These are phyloP conservation scores for Nymphalis polychloros DNA, from an alignment of 2,888 invertebrate genomes.

Conservation along the genomic window DNA sequence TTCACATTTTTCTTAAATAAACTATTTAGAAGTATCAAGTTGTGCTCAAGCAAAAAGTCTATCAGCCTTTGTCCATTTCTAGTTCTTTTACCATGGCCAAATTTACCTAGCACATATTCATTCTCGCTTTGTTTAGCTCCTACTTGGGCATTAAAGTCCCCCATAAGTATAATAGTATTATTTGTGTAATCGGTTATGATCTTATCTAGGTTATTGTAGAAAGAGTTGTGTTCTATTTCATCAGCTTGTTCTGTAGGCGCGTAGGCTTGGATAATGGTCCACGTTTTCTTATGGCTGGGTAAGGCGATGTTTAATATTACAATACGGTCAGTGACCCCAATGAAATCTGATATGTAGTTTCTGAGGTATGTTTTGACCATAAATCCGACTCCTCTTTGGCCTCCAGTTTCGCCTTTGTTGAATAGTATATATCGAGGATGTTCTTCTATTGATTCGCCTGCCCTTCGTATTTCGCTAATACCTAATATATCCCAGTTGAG, in stretches of 20 bases:
- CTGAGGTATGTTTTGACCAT: background rate
- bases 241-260: constrained; percentile 14
- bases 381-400: constrained; percentile 4
- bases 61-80: no score
- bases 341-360: background rate
- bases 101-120: no score
- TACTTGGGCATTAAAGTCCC: no score
- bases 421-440: background rate
- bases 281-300: background rate
- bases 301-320: background rate
- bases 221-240: no score
- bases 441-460: background rate
- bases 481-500: no score
- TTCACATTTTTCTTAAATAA: constrained; percentile 28
- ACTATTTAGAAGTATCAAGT: constrained; percentile 30
- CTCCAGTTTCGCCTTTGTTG: background rate
- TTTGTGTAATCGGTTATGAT: no score
- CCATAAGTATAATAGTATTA: no score
- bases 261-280: constrained; percentile 5
- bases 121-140: no score
- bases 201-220: no score
- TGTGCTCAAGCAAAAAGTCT: constrained; percentile 30
- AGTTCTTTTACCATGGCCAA: no score
- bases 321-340: background rate
- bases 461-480: no score